Evolutionary conservation across 2,888 invertebrate species (phyloP).

Genomic region (Acleris literana): DNA sequence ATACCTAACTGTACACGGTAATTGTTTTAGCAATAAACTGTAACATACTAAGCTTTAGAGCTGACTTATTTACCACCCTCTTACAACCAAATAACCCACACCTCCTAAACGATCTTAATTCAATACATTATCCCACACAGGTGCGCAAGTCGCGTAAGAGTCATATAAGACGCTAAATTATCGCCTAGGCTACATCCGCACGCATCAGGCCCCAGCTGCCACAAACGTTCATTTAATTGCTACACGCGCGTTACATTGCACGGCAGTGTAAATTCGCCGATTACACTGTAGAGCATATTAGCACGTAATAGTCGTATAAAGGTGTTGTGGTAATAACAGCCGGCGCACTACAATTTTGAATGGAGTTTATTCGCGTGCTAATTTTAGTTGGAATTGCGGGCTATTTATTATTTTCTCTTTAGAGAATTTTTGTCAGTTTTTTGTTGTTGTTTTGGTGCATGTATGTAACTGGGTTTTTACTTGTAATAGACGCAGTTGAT

Average conservation of each 20-base stretch:
- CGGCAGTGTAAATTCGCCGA: constrained; percentile 30
- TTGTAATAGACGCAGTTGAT: no score
- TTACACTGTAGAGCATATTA: constrained; percentile 30
- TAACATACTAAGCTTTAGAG: no score
- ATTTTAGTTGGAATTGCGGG: not conserved
- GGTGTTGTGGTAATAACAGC: constrained; percentile 12
- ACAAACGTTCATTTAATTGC: constrained; percentile 29
- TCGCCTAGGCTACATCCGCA: constrained; percentile 16
- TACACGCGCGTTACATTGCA: constrained; percentile 28
- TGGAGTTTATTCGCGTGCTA: not conserved
- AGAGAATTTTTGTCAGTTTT: no score
- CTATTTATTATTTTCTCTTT: no score
- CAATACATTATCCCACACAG: constrained; percentile 1
- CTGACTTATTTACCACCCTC: no score
- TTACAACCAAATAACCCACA: no score
- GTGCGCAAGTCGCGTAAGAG: constrained; percentile 22
- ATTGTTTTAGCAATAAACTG: no score
- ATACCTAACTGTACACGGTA: no score
- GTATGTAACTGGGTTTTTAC: no score
- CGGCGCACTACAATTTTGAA: constrained; percentile 14
- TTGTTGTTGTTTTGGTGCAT: no score
- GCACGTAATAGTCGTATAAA: constrained; percentile 21
- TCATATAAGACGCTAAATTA: constrained; percentile 28
- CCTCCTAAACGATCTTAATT: constrained; percentile 1
- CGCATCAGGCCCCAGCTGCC: constrained; percentile 30